Percentiles rank a stretch among this genome's conserved stretches.
Evolutionary conservation across 2,797 vertebrate genomes (phyloP).

Genomic region (Myiotriccus ornatus): DNA sequence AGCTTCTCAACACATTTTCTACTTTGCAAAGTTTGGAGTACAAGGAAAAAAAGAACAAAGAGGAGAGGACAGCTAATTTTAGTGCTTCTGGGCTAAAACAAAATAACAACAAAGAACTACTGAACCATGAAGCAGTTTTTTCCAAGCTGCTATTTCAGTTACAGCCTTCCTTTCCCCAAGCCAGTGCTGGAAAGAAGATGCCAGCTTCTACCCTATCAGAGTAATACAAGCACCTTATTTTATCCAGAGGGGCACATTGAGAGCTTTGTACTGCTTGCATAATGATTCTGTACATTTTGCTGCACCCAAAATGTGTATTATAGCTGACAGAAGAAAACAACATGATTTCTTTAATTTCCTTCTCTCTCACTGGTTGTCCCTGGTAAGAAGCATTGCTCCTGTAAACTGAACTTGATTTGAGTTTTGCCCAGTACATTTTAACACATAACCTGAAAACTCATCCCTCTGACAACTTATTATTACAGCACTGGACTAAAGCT

Average conservation of each 20-base stretch:
- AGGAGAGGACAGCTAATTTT: conserved; percentile 38
- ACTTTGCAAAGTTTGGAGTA: not conserved
- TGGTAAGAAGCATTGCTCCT: not conserved
- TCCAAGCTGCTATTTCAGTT: conserved; percentile 38
- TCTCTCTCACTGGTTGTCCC: not conserved
- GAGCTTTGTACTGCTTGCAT: conserved; percentile 5
- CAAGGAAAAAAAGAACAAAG: conserved; percentile 28
- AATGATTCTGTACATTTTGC: not conserved
- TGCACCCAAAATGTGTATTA: not conserved
- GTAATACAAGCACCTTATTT: not conserved
- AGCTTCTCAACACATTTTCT: not conserved
- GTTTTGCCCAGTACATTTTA: not conserved
- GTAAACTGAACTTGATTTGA: not conserved
- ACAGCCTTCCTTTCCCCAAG: not conserved
- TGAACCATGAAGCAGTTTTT: conserved; percentile 37
- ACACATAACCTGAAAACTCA: not conserved
- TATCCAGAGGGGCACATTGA: not conserved
- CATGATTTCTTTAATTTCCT: not conserved
- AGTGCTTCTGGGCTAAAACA: conserved; percentile 20
- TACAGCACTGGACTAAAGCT: not conserved
- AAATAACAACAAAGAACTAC: conserved; percentile 20
- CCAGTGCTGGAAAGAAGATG: conserved; percentile 1
- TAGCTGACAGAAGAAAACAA: not conserved
- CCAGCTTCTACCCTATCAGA: not conserved
- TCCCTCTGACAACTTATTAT: not conserved